Evolutionary conservation across 2,888 invertebrate species (phyloP).

Genomic region (Serrognathus titanus): DNA sequence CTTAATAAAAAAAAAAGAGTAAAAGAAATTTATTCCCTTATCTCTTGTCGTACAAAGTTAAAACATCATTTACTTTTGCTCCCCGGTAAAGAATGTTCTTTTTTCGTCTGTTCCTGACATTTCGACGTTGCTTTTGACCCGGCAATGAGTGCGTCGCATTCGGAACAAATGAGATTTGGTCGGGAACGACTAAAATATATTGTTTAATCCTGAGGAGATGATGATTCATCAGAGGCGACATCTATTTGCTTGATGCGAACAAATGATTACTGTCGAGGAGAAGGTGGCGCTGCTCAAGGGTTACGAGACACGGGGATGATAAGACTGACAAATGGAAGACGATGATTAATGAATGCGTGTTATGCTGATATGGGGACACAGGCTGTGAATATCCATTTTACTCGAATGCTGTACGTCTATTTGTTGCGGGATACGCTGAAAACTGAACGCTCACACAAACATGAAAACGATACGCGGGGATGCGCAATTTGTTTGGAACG

Average conservation of each 20-base stretch:
- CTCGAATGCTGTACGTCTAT: background rate
- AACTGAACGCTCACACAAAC: background rate
- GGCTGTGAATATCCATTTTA: background rate
- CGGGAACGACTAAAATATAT: constrained; percentile 28
- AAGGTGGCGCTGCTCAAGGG: constrained; percentile 9
- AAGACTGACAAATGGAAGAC: constrained; percentile 33
- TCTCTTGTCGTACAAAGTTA: too few species aligned
- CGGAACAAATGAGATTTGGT: constrained; percentile 26
- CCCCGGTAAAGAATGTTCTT: background rate
- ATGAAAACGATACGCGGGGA: background rate
- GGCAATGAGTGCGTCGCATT: background rate
- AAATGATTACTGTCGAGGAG: constrained; percentile 14
- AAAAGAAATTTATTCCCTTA: too few species aligned
- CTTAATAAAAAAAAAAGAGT: too few species aligned
- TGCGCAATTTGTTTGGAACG: background rate
- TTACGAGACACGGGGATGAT: constrained; percentile 19
- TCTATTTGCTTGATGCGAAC: constrained; percentile 13
- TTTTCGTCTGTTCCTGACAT: background rate
- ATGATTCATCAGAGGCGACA: constrained; percentile 12
- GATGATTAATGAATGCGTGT: constrained; percentile 30
- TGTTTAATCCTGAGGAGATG: constrained; percentile 26
- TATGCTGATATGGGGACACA: constrained; percentile 3
- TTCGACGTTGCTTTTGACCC: background rate
- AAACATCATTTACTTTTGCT: too few species aligned
- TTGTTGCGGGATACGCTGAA: background rate